phyloP scores from a whole-genome alignment of 2,797 vertebrate genomes.

The Brotogeris chrysoptera region DNA sequence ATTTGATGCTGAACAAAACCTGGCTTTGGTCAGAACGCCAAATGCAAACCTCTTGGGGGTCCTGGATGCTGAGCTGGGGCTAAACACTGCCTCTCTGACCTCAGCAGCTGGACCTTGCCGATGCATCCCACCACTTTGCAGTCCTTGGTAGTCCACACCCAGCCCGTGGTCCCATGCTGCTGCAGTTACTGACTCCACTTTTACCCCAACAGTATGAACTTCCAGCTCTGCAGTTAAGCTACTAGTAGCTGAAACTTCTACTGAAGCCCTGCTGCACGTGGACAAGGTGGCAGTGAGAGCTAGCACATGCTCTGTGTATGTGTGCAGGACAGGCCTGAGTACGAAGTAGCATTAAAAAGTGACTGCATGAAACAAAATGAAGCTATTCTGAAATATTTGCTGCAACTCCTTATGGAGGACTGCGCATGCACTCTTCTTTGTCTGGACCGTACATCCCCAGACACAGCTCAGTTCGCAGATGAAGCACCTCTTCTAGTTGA shows the following conservation, averaged over 20 bases:
- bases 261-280: neutral
- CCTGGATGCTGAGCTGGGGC: neutral
- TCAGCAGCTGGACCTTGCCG: neutral
- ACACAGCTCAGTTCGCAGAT: neutral
- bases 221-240: neutral
- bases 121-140: neutral
- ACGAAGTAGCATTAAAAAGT: neutral
- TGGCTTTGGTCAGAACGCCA: fast-evolving
- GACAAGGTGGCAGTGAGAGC: neutral
- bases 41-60: neutral
- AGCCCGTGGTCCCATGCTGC: fast-evolving
- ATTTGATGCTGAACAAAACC: neutral
- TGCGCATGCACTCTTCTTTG: neutral
- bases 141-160: neutral
- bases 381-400: neutral
- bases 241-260: neutral
- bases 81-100: neutral
- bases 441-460: neutral
- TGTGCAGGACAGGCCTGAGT: neutral
- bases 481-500: neutral
- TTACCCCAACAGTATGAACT: neutral
- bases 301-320: fast-evolving
- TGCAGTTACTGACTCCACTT: neutral
- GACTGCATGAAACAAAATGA: neutral
- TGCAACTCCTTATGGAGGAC: neutral